Evolutionary conservation across 2,888 invertebrate genomes (phyloP).

Genomic region (Mactromeris polynyma): DNA sequence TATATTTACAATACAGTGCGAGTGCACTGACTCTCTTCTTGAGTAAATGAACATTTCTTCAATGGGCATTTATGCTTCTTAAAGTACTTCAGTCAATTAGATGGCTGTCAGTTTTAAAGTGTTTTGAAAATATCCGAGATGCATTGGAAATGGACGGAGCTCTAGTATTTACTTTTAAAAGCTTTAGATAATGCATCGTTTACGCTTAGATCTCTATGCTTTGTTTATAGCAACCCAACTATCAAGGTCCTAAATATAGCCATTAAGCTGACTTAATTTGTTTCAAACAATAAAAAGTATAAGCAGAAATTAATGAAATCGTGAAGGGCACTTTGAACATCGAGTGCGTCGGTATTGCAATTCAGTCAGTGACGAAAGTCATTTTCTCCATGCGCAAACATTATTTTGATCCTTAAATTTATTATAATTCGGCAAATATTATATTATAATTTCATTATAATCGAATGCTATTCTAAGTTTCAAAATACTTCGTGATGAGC

Average conservation of each 20-base stretch:
- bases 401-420: no score
- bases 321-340: not conserved
- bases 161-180: not conserved
- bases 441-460: no score
- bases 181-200: not conserved
- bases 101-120: not conserved
- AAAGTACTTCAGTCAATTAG: not conserved
- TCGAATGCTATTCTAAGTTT: no score
- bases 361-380: not conserved
- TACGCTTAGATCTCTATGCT: not conserved
- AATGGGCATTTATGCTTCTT: not conserved
- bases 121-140: not conserved
- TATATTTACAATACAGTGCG: no score
- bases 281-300: not conserved
- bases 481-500: no score
- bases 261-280: not conserved
- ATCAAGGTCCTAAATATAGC: slow-evolving; percentile 2
- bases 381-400: no score
- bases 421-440: no score
- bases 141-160: not conserved
- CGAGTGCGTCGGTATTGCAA: not conserved
- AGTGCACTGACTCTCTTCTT: no score
- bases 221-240: slow-evolving; percentile 11
- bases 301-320: not conserved
- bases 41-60: not conserved